Evolutionary conservation across 2,113 vertebrate species (phyloP).

Genomic region (Seriola dumerili): DNA sequence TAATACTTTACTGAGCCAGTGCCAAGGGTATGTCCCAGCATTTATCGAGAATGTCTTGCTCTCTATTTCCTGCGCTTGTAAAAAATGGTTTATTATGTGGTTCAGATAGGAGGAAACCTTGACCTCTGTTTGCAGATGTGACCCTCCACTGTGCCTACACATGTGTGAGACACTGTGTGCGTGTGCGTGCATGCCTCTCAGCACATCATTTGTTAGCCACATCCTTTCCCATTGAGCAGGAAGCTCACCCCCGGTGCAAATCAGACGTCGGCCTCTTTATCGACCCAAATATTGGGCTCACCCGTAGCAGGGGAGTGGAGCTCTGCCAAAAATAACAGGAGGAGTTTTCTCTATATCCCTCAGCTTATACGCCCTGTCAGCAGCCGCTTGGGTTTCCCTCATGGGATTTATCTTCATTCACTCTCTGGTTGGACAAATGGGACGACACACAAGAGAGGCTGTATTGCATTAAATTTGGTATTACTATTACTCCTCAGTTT

Average conservation of each 20-base stretch:
- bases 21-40: conserved; percentile 15
- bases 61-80: conserved; percentile 22
- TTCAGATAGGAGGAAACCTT: conserved; percentile 50
- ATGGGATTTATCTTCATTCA: conserved; percentile 63
- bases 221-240: conserved; percentile 72
- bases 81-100: conserved; percentile 32
- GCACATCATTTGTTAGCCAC: conserved; percentile 67
- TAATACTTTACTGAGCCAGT: not conserved
- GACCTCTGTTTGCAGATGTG: conserved; percentile 52
- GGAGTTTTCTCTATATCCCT: conserved; percentile 64
- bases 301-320: conserved; percentile 46
- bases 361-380: conserved; percentile 64
- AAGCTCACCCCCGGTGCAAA: conserved; percentile 56
- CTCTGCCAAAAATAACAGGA: conserved; percentile 72
- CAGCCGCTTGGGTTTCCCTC: conserved; percentile 64
- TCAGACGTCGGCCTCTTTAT: conserved; percentile 58
- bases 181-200: conserved; percentile 44
- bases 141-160: conserved; percentile 28
- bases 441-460: conserved; percentile 46
- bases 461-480: conserved; percentile 53
- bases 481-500: conserved; percentile 55
- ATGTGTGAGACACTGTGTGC: conserved; percentile 14
- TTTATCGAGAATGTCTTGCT: conserved; percentile 9
- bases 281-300: conserved; percentile 60
- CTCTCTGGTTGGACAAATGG: conserved; percentile 50